Conservation (phyloP, 2,113 vertebrate genomes). For the Bubo bubo region DNA sequence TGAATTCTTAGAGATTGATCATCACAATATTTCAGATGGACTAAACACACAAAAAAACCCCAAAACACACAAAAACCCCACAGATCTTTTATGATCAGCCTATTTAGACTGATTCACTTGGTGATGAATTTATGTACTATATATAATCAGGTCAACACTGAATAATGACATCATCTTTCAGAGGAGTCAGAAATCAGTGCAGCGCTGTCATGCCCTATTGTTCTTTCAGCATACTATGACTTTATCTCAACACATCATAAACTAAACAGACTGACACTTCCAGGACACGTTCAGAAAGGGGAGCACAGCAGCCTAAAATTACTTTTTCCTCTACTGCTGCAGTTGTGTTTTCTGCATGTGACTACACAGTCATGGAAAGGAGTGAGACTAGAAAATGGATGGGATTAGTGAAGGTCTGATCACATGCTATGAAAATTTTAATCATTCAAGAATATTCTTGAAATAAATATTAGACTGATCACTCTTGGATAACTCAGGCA, state of each 20-base stretch:
- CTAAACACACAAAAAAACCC: neutral
- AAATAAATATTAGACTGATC: neutral
- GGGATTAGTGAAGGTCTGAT: neutral
- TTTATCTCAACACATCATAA: conserved; percentile 4
- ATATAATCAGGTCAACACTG: neutral
- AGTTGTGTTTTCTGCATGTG: neutral
- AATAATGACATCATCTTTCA: conserved; percentile 9
- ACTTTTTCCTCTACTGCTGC: neutral
- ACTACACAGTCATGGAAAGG: neutral
- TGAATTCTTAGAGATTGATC: neutral
- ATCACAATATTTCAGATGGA: neutral
- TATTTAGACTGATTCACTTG: neutral
- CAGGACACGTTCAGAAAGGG: neutral
- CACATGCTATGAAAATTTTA: neutral
- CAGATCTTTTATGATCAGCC: neutral
- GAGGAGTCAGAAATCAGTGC: conserved; percentile 19
- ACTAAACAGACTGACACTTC: conserved; percentile 25
- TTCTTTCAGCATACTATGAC: neutral
- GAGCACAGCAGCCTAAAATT: neutral
- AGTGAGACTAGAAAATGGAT: neutral
- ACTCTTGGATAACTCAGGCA: neutral
- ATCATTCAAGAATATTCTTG: neutral
- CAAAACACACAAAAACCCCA: neutral
- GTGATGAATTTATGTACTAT: neutral
- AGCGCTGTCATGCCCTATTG: neutral